Conservation (phyloP, 2,797 vertebrate species). For the Melopsittacus undulatus region DNA sequence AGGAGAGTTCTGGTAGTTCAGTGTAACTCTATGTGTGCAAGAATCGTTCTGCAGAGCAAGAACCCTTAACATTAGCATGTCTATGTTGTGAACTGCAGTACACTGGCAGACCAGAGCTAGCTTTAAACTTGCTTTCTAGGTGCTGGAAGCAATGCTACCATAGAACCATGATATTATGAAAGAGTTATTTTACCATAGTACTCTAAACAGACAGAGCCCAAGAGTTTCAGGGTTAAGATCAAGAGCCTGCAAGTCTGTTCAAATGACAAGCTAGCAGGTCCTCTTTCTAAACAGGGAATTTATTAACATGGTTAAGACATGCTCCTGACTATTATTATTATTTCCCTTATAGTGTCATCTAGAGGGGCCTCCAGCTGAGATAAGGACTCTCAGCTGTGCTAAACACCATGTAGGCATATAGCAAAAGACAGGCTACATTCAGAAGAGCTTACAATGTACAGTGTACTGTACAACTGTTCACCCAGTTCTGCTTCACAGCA, state of each 20-base stretch:
- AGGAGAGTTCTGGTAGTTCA: background rate
- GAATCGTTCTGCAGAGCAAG: background rate
- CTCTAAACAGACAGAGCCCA: background rate
- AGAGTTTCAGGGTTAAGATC: background rate
- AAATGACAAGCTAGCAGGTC: background rate
- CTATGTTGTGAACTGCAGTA: background rate
- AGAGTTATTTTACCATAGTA: background rate
- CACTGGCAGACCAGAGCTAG: background rate
- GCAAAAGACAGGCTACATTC: slow-evolving; percentile 9
- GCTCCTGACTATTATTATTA: slow-evolving; percentile 6
- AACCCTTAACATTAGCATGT: background rate
- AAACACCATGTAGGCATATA: slow-evolving; percentile 4
- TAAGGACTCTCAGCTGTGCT: slow-evolving; percentile 49
- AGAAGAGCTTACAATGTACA: background rate
- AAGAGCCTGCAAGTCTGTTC: background rate
- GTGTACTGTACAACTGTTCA: background rate
- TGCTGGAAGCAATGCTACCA: background rate
- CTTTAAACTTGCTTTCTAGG: background rate
- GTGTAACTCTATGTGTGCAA: background rate
- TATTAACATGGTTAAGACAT: slow-evolving; percentile 33
- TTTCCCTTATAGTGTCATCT: slow-evolving; percentile 30
- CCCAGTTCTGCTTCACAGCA: slow-evolving; percentile 12
- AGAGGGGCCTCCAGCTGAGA: slow-evolving; percentile 21
- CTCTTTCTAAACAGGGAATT: background rate
- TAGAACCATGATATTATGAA: background rate